Conservation (phyloP, 1,140 invertebrate species). For the Elymnias hypermnestra region DNA sequence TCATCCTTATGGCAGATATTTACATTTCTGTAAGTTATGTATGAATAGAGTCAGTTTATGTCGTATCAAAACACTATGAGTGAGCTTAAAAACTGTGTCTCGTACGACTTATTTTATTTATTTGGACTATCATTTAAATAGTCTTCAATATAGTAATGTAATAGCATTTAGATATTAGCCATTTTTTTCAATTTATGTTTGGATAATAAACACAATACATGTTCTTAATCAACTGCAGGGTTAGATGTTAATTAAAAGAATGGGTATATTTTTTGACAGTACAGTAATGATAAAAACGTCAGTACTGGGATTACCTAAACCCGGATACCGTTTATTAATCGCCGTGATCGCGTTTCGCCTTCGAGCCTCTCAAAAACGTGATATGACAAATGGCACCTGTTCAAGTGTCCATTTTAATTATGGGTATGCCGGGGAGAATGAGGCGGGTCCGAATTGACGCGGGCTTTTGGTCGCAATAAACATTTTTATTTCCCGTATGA, state of each 20-base stretch:
- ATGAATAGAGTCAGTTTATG: too few species aligned
- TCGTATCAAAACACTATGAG: too few species aligned
- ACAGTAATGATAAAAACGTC: background rate
- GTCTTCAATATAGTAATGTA: too few species aligned
- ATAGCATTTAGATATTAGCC: too few species aligned
- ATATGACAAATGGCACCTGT: slow-evolving; percentile 18
- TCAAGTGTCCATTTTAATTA: slow-evolving; percentile 35
- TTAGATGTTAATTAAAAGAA: too few species aligned
- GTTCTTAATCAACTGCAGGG: too few species aligned
- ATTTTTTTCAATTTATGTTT: too few species aligned
- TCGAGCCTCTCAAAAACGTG: slow-evolving; percentile 3
- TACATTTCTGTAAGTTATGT: too few species aligned
- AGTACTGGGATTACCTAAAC: background rate
- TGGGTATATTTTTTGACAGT: background rate
- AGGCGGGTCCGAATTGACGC: slow-evolving; percentile 18
- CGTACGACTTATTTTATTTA: too few species aligned
- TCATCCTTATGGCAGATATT: too few species aligned
- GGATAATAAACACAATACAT: background rate
- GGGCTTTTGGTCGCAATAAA: slow-evolving; percentile 32
- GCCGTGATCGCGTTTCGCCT: background rate
- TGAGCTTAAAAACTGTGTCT: too few species aligned
- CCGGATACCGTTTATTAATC: slow-evolving; percentile 1
- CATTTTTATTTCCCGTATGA: slow-evolving; percentile 27
- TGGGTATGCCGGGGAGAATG: slow-evolving; percentile 23
- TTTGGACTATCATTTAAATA: too few species aligned